Base-by-base conservation (phyloP, 2,797 vertebrate species). In the Emys orbicularis region DNA sequence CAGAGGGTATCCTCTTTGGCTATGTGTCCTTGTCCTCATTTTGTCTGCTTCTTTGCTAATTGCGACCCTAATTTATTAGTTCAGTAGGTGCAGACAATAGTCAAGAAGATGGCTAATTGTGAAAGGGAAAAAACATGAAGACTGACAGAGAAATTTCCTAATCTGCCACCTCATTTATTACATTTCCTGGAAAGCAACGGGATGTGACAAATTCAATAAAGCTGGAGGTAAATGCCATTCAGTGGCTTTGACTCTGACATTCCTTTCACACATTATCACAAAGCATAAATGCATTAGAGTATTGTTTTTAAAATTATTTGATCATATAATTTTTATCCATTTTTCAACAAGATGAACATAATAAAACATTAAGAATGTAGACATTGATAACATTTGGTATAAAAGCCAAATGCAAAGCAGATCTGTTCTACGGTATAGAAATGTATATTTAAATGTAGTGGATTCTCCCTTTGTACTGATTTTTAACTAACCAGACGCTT, bases 171-270 rank as follows among this genome's bases (percentile, higher is more conserved):
- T 86, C 79, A 84, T 86, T 31, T 57, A 81, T 88, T 90, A 50
- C 59, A 74, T 59, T 93, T 87, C 49, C 61, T 79, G 27, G 29
- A 93, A 88, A 91, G 65, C 54, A 92, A 91, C 76, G 88, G 47
- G 59, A 89, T 80, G 31, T 92, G 79, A 79, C 86, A 90, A 50
- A 85, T 80, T 65, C 6, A 23, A 74, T 84, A 56, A 94, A 95
- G 77, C 37, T 79, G 52, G 21, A 86, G n/a, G 10, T 65, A 88
- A 93, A 84, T 86, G 56, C 41, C 34, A 31, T 93, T 31, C 21
- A 81, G 49, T 23, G 85, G 12, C 52, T 50, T 5, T 59, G 65
- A 79, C 34, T 88, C 88, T 86, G n/a, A 83, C 25, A 83, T 91
- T 44, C 47, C 53, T 84, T 54, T 91, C 41, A 21, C 12, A 82